Percentiles rank a stretch among this genome's conserved stretches.
Conservation (phyloP, 2,888 invertebrate species). For the Volucella inflata region DNA sequence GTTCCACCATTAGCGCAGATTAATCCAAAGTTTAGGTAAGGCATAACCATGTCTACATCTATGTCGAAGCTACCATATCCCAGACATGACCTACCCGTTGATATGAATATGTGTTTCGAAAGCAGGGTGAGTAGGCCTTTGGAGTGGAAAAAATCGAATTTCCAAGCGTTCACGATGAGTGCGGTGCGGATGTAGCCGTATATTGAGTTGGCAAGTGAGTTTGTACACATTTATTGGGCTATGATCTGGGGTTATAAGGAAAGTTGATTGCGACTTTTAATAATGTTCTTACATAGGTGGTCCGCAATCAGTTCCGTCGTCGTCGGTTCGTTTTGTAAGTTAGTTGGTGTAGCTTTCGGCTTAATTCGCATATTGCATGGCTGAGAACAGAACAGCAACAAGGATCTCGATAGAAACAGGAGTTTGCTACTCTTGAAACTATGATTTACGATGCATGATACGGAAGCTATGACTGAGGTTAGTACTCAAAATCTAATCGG, state of each 20-base stretch:
- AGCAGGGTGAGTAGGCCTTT: neutral
- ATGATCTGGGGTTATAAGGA: neutral
- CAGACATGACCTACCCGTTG: neutral
- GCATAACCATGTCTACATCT: constrained; percentile 8
- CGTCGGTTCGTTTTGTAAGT: constrained; percentile 1
- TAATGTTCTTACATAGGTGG: constrained; percentile 46
- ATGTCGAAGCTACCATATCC: neutral
- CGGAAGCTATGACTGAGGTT: too few species aligned
- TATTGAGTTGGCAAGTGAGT: too few species aligned
- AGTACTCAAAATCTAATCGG: too few species aligned
- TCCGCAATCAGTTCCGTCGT: constrained; percentile 24
- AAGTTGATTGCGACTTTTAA: constrained; percentile 57
- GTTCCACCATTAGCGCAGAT: constrained; percentile 28
- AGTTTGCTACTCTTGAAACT: neutral
- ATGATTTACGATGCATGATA: neutral
- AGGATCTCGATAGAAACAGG: constrained; percentile 18
- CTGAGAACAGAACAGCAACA: constrained; percentile 9
- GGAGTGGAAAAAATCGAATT: constrained; percentile 26
- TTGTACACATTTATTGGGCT: constrained; percentile 5
- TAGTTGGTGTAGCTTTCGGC: constrained; percentile 9
- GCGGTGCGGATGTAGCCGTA: neutral
- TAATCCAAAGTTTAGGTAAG: constrained; percentile 71
- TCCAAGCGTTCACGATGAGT: constrained; percentile 14
- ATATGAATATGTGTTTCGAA: neutral
- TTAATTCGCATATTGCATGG: constrained; percentile 67